A percentile compares a stretch with the other conserved stretches of the same genome.
Conservation (phyloP, 92 coral and sea anemone species). For the Actinostola sp. region DNA sequence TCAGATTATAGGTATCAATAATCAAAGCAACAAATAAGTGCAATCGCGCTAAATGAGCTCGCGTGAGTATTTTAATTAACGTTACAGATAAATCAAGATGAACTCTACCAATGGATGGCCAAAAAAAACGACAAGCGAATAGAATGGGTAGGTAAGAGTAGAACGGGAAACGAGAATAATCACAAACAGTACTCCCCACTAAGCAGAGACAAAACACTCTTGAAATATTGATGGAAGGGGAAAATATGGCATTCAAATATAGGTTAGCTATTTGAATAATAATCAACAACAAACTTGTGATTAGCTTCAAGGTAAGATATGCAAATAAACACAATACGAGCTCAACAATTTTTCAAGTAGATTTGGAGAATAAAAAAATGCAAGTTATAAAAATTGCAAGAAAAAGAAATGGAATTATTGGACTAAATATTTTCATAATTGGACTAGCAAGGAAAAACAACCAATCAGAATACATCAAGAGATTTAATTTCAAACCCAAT, state of each 20-base stretch:
- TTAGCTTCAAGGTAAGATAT: neutral
- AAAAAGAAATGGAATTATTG: neutral
- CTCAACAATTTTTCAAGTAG: neutral
- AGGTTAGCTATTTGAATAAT: neutral
- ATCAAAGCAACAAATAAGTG: no score
- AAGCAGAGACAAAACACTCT: neutral
- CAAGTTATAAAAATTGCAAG: conserved; percentile 9
- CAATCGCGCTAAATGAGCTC: no score
- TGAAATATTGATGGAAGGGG: conserved; percentile 5
- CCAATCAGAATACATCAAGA: conserved; percentile 1
- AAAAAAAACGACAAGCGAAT: no score
- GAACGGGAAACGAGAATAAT: neutral
- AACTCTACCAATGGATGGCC: no score
- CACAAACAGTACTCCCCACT: conserved; percentile 2
- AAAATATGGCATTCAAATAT: neutral
- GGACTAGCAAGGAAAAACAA: neutral
- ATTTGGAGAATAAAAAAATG: neutral
- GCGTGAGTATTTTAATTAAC: no score
- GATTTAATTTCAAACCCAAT: conserved; percentile 7
- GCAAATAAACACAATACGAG: neutral
- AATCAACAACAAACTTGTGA: neutral
- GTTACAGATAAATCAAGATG: no score
- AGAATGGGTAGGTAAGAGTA: no score
- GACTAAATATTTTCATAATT: neutral
- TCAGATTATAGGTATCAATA: no score